Evolutionary conservation across 2,113 vertebrate species (phyloP), one percentile per base, ranked within the genome.

Genomic region (Sula dactylatra): DNA sequence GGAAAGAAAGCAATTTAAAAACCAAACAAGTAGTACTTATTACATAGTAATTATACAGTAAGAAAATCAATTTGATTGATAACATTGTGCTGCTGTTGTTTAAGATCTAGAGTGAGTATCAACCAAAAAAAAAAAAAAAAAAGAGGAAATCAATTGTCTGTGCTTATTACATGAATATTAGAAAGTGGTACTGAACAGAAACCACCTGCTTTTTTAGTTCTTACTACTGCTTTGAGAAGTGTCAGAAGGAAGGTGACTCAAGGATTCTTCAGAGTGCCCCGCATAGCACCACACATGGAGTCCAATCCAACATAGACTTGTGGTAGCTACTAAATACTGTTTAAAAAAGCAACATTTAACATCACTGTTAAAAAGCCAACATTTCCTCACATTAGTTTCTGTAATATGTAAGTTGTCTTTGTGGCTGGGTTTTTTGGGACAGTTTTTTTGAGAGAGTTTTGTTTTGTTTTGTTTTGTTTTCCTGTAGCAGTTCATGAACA

Each of bases 371-470:
- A 74, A 86, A 86, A 55, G 2, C 1, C 42, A 76, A 7, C 7
- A 32, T 70, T 82, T 86, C 27, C 24, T 74, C 47, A 59, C 9
- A 14, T 26, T 45, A 26, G 3, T 27, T 79, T 19, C 12, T 80
- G 16, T 11, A 61, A 55, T 18, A 40, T 8, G 1, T 22, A 62
- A 59, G 4, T 50, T 65, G 4, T 19, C 5, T 62, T 34, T 54
- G 19, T 54, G 24, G 1, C 18, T 85, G 45, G 1, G 1, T 4
- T 34, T 42, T 55, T 14, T 1, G 4, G 2, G 7, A 2, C 11
- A 64, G 10, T 13, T 42, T 66, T 49, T 82, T 21, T 26, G 29
- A 19, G 12, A 18, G 8, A 42, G 10, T 32, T 88, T 16, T 29
- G 13, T 7, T 49, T 47, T 47, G 9, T 44, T 19, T 14, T 21